phyloP scores from a whole-genome alignment of 1,140 invertebrate species.

The Dendroctonus valens region DNA sequence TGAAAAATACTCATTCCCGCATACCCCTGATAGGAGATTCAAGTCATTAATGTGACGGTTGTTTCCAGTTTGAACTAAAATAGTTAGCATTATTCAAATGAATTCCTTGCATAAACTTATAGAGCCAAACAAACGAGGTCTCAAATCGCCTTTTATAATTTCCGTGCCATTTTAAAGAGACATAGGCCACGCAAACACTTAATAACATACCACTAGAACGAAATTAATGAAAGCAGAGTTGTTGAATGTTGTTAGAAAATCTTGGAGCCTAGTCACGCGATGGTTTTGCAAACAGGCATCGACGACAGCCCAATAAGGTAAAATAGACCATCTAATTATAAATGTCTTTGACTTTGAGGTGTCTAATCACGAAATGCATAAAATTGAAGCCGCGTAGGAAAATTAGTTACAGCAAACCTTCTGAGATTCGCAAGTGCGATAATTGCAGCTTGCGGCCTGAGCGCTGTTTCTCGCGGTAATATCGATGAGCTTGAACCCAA shows the following conservation, averaged over 20 bases:
- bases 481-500: conserved; percentile 5
- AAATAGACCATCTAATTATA: conserved; percentile 20
- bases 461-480: conserved; percentile 13
- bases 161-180: neutral
- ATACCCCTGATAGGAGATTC: too few relatives aligned
- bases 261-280: conserved; percentile 11
- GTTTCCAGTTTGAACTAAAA: too few relatives aligned
- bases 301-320: conserved; percentile 20
- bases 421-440: conserved; percentile 18
- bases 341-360: conserved; percentile 25
- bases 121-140: too few relatives aligned
- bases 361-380: conserved; percentile 28
- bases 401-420: conserved; percentile 16
- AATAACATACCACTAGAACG: conserved; percentile 9
- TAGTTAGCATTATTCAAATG: too few relatives aligned
- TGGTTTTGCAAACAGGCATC: conserved; percentile 17
- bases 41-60: too few relatives aligned
- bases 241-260: conserved; percentile 10
- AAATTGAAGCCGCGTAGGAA: conserved; percentile 15
- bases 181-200: conserved; percentile 18
- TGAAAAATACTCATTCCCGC: too few relatives aligned
- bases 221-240: conserved; percentile 24
- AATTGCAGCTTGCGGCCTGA: conserved; percentile 16
- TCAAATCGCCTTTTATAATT: neutral
- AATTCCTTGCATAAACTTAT: too few relatives aligned